Evolutionary conservation across 2,113 vertebrate genomes (phyloP).

Genomic region (Salvelinus fontinalis): DNA sequence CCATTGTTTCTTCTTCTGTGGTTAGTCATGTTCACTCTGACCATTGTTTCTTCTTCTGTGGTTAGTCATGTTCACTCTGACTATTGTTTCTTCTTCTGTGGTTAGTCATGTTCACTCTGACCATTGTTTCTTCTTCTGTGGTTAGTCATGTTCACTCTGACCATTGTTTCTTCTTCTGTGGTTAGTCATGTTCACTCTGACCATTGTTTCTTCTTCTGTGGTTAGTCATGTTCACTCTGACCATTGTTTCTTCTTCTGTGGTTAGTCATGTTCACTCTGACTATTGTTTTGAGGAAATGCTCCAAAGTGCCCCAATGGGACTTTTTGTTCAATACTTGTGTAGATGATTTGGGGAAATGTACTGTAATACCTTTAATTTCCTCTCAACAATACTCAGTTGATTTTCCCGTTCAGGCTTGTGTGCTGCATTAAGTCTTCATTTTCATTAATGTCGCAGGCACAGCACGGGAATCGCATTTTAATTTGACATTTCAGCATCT

Average conservation of each 20-base stretch:
- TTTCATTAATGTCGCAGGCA: slow-evolving; percentile 77
- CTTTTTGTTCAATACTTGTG: slow-evolving; percentile 57
- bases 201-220: background rate
- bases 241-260: background rate
- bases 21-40: background rate
- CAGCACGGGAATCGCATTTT: slow-evolving; percentile 75
- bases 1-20: background rate
- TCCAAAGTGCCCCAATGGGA: slow-evolving; percentile 55
- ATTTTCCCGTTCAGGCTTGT: slow-evolving; percentile 65
- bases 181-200: background rate
- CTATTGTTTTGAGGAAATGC: background rate
- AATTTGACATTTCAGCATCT: slow-evolving; percentile 81
- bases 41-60: background rate
- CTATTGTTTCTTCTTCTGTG: background rate
- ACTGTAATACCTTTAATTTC: slow-evolving; percentile 78
- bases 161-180: background rate
- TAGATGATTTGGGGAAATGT: slow-evolving; percentile 58
- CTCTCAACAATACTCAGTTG: slow-evolving; percentile 74
- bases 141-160: too few relatives aligned
- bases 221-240: background rate
- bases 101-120: background rate
- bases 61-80: background rate
- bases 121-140: background rate
- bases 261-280: too few relatives aligned
- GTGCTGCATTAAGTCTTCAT: slow-evolving; percentile 72